Percentiles rank a stretch among this genome's conserved stretches.
Evolutionary conservation across 2,888 invertebrate genomes (phyloP).

Genomic region (Zaprionus bogoriensis): DNA sequence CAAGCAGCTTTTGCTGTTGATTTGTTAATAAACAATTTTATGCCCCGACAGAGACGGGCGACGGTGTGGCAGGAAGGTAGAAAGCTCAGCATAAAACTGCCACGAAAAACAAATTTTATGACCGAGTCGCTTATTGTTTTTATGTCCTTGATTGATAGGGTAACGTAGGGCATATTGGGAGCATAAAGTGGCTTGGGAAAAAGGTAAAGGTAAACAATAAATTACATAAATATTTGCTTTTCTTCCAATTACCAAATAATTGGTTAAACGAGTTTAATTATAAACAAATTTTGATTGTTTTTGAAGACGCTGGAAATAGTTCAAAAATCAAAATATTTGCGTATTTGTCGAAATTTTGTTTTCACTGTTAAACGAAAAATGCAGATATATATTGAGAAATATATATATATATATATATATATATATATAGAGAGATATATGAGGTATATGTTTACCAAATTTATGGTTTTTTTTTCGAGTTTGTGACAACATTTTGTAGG

Average conservation of each 20-base stretch:
- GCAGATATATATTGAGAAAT: neutral
- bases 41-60: slow-evolving; percentile 37
- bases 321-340: too few species aligned
- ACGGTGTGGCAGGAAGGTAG: neutral
- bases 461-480: neutral
- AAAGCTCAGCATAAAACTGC: slow-evolving; percentile 63
- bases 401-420: neutral
- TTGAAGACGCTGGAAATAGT: too few species aligned
- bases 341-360: too few species aligned
- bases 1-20: slow-evolving; percentile 62
- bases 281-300: too few species aligned
- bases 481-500: neutral
- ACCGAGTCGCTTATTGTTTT: slow-evolving; percentile 62
- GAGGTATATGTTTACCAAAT: neutral
- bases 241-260: too few species aligned
- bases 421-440: too few species aligned
- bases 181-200: neutral
- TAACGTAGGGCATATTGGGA: slow-evolving; percentile 30
- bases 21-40: slow-evolving; percentile 76
- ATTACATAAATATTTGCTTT: neutral
- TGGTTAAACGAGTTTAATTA: too few species aligned
- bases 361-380: too few species aligned
- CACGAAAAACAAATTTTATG: slow-evolving; percentile 68
- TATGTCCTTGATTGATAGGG: slow-evolving; percentile 54
- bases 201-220: neutral